Base-by-base conservation (phyloP, 2,797 vertebrate genomes). In the Platyrinchus mystaceus region DNA sequence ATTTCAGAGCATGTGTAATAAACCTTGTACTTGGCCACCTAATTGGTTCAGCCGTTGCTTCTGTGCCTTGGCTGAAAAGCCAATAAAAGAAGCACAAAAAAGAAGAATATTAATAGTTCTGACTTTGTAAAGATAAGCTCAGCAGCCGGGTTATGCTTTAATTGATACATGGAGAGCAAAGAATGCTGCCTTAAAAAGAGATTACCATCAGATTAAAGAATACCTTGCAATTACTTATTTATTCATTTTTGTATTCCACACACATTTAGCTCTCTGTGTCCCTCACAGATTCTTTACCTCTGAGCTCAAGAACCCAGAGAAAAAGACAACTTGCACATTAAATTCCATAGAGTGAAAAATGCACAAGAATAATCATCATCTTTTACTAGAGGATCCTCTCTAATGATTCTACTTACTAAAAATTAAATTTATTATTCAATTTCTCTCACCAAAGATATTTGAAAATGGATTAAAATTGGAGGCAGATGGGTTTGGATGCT, bases 1-100 rank as follows among this genome's bases (percentile, higher is more conserved):
- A 82, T 85, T 95, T 88, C 94, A 96, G 80, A 94, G 80, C 80
- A 16, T 60, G 87, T 83, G 78, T 92, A 95, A 96, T 81, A 96
- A 92, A 75, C 87, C 83, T 82, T 60, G 79, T 64, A 81, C 84
- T 91, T 43, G 66, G 89, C 36, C 49, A 77, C 93, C 92, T 95
- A 96, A 97, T 96, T 89, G 89, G 92, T 86, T 83, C 56, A n/a
- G 87, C 71, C 14, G 41, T 36, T 41, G 28, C 52, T 91, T 84
- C 62, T 30, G 18, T 47, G 78, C 96, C 95, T 56, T 24, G 27
- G 94, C 95, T 95, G 93, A 68, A 93, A 76, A 91, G 71, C 60
- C 80, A 91, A 89, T 75, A 75, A 88, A 87, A 84, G 71, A 43
- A 91, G 89, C 89, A 78, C 78, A 68, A 76, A 52, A 85, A 88